Conservation (phyloP, 2,797 vertebrate species). For the Carcharodon carcharias region DNA sequence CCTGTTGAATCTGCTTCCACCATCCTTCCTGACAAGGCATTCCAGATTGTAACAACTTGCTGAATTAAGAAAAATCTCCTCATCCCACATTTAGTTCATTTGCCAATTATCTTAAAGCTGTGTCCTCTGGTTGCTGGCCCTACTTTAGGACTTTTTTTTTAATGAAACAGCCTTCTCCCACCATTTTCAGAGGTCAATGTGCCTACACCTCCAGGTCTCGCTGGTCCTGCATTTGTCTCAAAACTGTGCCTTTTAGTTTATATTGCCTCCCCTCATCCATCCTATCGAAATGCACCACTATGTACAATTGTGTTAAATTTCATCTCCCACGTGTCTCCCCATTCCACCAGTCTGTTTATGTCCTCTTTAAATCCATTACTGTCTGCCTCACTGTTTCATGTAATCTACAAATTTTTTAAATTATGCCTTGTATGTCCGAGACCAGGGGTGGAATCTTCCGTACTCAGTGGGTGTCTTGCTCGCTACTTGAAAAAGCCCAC, state of each 20-base stretch:
- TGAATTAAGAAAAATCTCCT: not conserved
- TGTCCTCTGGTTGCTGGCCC: not conserved
- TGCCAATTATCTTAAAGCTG: not conserved
- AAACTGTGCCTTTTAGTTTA: not conserved
- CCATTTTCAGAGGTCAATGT: not conserved
- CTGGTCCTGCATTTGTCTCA: not conserved
- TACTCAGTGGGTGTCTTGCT: too few species aligned
- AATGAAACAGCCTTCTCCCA: not conserved
- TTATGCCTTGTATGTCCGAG: too few species aligned
- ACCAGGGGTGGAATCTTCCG: too few species aligned
- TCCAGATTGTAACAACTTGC: not conserved
- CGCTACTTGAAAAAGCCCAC: too few species aligned
- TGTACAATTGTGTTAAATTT: not conserved
- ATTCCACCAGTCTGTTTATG: not conserved
- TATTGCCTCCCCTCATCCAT: not conserved
- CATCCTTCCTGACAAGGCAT: not conserved
- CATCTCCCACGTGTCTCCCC: not conserved
- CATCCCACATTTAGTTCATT: not conserved
- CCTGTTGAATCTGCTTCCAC: not conserved
- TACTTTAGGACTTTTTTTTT: not conserved
- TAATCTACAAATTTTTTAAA: too few species aligned
- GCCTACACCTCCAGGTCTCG: not conserved
- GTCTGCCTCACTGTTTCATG: too few species aligned
- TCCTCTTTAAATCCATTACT: not conserved
- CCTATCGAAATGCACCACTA: not conserved